Evolutionary conservation across 2,113 vertebrate species (phyloP).

Genomic region (Columba livia): DNA sequence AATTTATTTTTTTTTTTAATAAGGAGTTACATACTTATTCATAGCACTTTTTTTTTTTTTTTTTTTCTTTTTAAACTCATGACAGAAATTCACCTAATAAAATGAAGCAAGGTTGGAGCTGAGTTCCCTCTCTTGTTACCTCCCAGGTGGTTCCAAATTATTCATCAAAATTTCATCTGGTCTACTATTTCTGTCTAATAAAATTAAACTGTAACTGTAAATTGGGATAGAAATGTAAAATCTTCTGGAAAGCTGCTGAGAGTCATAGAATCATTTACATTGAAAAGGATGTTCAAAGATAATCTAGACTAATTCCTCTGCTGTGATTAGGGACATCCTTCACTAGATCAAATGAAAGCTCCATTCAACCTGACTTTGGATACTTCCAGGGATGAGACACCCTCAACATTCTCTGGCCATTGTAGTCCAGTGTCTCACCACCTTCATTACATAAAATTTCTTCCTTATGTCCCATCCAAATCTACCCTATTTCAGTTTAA

Average conservation of each 20-base stretch:
- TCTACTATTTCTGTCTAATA: background rate
- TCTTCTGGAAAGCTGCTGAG: background rate
- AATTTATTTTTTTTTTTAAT: background rate
- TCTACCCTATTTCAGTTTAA: background rate
- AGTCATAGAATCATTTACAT: background rate
- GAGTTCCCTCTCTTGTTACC: background rate
- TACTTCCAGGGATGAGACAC: background rate
- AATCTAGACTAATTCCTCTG: background rate
- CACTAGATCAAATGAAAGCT: background rate
- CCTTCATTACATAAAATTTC: background rate
- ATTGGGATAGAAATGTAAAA: background rate
- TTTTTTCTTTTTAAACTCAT: background rate
- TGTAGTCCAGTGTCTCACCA: background rate
- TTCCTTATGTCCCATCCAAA: background rate
- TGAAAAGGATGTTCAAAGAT: background rate
- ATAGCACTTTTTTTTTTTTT: background rate
- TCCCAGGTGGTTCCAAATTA: background rate
- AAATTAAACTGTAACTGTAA: background rate
- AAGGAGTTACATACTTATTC: background rate
- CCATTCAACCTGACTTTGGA: background rate
- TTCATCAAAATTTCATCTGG: background rate
- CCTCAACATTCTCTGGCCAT: too few species aligned
- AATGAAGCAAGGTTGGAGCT: accelerated
- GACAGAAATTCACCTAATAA: background rate
- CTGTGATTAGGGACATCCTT: background rate